Conservation (phyloP, 2,797 vertebrate species). For the Heliangelus exortis region DNA sequence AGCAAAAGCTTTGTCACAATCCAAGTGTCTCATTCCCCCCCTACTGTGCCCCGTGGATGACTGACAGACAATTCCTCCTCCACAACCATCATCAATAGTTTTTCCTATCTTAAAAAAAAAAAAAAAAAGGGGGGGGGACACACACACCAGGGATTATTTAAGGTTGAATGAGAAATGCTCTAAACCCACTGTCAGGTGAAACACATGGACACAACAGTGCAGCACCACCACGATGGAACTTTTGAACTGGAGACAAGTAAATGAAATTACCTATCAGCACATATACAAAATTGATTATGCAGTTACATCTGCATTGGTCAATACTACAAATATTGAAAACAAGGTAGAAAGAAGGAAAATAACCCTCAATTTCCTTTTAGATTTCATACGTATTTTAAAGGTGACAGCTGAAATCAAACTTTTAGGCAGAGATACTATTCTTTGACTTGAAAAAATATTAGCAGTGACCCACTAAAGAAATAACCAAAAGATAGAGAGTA, state of each 20-base stretch:
- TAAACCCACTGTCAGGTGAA: background rate
- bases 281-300: background rate
- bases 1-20: background rate
- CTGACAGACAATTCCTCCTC: background rate
- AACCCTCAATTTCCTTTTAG: background rate
- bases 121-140: background rate
- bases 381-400: slow-evolving; percentile 2
- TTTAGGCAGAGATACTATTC: background rate
- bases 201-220: background rate
- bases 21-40: background rate
- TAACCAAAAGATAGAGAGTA: background rate
- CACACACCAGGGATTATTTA: background rate
- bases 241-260: background rate
- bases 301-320: background rate
- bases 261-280: slow-evolving; percentile 2
- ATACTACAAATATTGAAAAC: background rate
- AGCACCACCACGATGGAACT: background rate
- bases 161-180: background rate
- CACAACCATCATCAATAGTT: background rate
- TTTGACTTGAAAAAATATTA: background rate
- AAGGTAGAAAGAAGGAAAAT: slow-evolving; percentile 9
- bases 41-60: background rate
- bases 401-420: background rate
- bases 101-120: background rate
- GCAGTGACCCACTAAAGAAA: background rate